Evolutionary conservation across 2,113 vertebrate genomes (phyloP), one percentile per base, ranked within the genome.

Genomic region (Petrocephalus microphthalmus): DNA sequence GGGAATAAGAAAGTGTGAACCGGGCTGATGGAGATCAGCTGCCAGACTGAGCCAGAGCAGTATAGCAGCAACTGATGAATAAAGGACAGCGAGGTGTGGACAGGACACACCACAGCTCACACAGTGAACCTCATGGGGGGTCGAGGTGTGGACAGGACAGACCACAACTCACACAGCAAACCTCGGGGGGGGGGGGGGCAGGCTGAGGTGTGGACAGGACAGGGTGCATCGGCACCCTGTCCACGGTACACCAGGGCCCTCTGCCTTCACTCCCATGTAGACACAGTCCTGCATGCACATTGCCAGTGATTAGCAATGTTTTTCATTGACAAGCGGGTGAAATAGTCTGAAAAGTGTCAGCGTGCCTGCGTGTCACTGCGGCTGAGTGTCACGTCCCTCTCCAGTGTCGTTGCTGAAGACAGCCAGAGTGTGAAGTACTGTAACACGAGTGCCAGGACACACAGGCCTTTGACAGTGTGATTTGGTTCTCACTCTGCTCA

Each of bases 401-500:
- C 67, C 67, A 33, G 15, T 37, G 29, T 29, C 67, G 33, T 37
- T 29, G 15, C 29, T 78, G 71, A 78, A 78, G 71, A 37, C 5
- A n/a, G 37, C 11, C 71, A 42, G 45, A 83, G 81, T 17, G 45
- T 42, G 33, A 22, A 22, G 33, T 83, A 83, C 78, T 82, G 47
- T 82, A 82, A 22, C 22, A 13, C 33, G 20, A 17, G 15, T 82
- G 45, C 37, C 42, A 49, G 42, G 42, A 37, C 37, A 6, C 37
- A 81, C 37, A 33, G 29, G 19, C 78, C 78, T 49, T 49, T 45
- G 45, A 82, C 3, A 47, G 37, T 2, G 7, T 37, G 51, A 85
- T 56, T 54, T 17, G 33, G n/a, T 25, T n/a, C 51, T 33, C 51
- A 88, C 78, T 86, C 57, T 88, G 67, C 83, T 90, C 82, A 90